A percentile compares a stretch with the other conserved stretches of the same genome.
Conservation (phyloP, 2,888 invertebrate genomes). For the Apodemia duryi region DNA sequence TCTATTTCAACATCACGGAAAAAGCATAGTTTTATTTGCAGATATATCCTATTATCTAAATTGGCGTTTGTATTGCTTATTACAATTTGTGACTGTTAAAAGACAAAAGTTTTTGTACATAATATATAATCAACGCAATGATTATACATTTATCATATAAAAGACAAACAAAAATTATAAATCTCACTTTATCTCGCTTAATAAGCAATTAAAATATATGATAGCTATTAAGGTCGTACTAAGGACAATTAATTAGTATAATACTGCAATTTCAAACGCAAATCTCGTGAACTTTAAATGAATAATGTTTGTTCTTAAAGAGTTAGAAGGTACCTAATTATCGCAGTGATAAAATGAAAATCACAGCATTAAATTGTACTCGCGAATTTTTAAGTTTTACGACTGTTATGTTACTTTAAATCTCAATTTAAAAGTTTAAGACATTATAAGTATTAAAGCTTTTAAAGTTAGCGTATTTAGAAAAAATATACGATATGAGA, state of each 20-base stretch:
- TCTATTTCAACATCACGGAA: conserved; percentile 30
- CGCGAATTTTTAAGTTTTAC: conserved; percentile 48
- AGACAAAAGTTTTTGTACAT: too few relatives aligned
- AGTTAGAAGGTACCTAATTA: conserved; percentile 66
- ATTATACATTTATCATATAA: background rate
- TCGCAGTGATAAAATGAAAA: conserved; percentile 65
- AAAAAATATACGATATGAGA: background rate
- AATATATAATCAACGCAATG: background rate
- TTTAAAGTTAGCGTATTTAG: background rate
- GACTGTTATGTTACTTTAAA: conserved; percentile 36
- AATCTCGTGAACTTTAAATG: conserved; percentile 69
- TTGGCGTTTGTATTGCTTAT: conserved; percentile 73
- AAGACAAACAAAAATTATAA: conserved; percentile 15
- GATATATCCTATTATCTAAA: conserved; percentile 54
- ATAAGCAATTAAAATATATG: conserved; percentile 39
- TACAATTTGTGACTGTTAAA: conserved; percentile 30
- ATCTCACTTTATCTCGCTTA: conserved; percentile 21
- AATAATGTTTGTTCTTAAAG: conserved; percentile 70
- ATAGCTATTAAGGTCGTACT: conserved; percentile 62
- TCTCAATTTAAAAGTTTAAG: conserved; percentile 2
- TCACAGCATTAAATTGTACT: conserved; percentile 48
- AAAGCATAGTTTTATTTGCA: conserved; percentile 37
- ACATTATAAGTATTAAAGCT: background rate
- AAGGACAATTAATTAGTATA: conserved; percentile 75
- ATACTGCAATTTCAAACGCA: conserved; percentile 70